Evolutionary conservation across 2,113 vertebrate species (phyloP).

Genomic region (Petroica traversi): DNA sequence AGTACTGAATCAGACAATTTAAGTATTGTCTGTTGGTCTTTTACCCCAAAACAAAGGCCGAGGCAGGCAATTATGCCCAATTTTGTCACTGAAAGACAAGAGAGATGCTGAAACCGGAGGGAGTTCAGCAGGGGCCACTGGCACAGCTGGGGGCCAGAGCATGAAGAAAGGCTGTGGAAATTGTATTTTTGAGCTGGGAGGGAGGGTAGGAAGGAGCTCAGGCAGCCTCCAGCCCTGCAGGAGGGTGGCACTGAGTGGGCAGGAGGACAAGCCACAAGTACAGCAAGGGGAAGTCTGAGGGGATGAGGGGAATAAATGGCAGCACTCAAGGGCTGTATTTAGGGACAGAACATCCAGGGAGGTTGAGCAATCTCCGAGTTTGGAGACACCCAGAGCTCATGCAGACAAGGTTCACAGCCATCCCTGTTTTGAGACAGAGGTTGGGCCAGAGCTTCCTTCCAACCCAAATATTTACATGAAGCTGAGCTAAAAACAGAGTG

Average conservation of each 20-base stretch:
- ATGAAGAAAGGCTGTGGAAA: background rate
- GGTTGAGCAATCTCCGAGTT: background rate
- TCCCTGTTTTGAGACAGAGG: background rate
- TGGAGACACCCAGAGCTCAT: background rate
- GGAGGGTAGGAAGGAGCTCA: background rate
- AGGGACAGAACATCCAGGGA: background rate
- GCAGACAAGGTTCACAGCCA: background rate
- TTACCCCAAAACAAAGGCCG: background rate
- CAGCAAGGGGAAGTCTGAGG: background rate
- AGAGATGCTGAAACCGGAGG: background rate
- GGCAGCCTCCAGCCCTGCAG: background rate
- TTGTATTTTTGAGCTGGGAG: background rate
- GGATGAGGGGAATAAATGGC: background rate
- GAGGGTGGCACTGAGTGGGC: background rate
- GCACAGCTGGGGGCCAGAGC: background rate
- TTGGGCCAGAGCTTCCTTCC: background rate
- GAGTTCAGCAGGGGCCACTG: background rate
- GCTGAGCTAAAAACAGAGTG: background rate
- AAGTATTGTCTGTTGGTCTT: background rate
- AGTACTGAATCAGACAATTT: background rate
- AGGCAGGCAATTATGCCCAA: background rate
- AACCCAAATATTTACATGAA: conserved; percentile 32
- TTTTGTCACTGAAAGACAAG: background rate
- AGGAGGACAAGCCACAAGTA: background rate
- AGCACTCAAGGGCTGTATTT: background rate